Base-by-base conservation (phyloP, 1,140 invertebrate species). In the Zophobas atratus region DNA sequence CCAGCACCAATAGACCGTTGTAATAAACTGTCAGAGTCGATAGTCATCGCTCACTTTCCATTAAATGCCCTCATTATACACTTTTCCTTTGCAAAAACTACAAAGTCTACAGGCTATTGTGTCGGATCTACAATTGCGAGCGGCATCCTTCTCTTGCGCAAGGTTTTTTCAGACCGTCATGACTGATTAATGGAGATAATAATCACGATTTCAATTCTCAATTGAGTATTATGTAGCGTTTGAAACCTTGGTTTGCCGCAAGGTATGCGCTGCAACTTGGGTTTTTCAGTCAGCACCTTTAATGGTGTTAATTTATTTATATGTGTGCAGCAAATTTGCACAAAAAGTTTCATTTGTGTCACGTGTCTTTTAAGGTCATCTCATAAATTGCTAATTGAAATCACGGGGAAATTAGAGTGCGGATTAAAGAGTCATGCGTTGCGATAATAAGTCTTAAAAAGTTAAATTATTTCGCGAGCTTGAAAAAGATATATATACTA, bases 11-110 rank as follows among this genome's bases (percentile, higher is more conserved):
- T 82, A 81, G 81, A 82, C 75, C 80, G 78, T 77, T 70, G 80
- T 81, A 82, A 82, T 82, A 80, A 79, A 81, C 81, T 82, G 81
- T 82, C 81, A 81, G 79, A 82, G 80, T 79, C 72, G 48, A 77
- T 77, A 75, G 77, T 79, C 81, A 82, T 82, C 81, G 77, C 73
- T 80, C 79, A 80, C 73, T 76, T 74, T 77, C 75, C 75, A 77
- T 77, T 77, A 77, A 70, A 77, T 70, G 55, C 51, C 70, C 63
- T 53, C 55, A 67, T 67, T 67, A 41, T 67, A 43, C 60, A 67
- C 60, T 67, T 67, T 67, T 67, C 39, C 39, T 57, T 67, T 67
- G 60, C 33, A n/a, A 38, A 20, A 43, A 67, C 60, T 67, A 67
- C 36, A 43, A 72, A 38, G 51, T 72, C 70, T 38, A 53, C 48